A percentile compares a stretch with the other conserved stretches of the same genome.
phyloP scores from a whole-genome alignment of 1,140 invertebrate genomes.

The Lepeophtheirus salmonis region DNA sequence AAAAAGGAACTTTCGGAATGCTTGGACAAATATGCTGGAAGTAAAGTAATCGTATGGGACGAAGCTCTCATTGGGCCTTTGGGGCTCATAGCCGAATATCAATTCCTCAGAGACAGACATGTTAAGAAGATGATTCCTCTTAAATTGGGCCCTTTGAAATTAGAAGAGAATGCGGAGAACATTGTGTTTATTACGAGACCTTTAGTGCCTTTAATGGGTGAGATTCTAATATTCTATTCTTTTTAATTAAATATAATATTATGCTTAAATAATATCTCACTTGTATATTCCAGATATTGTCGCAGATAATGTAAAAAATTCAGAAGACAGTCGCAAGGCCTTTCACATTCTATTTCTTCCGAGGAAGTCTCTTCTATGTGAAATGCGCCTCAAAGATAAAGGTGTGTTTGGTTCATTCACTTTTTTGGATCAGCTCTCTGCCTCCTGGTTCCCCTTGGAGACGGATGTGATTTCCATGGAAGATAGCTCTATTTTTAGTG shows the following conservation, averaged over 20 bases:
- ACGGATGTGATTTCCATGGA: constrained; percentile 84
- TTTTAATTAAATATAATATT: background rate
- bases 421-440: constrained; percentile 59
- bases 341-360: constrained; percentile 67
- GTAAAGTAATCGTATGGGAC: constrained; percentile 61
- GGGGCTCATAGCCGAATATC: constrained; percentile 62
- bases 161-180: constrained; percentile 45
- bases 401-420: constrained; percentile 58
- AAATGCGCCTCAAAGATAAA: constrained; percentile 52
- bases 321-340: constrained; percentile 25
- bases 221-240: constrained; percentile 24
- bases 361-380: constrained; percentile 60
- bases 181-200: constrained; percentile 75
- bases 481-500: constrained; percentile 50
- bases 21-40: constrained; percentile 20
- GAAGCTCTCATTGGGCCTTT: constrained; percentile 66
- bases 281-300: background rate
- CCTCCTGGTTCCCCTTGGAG: constrained; percentile 77
- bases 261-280: background rate
- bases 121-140: constrained; percentile 59
- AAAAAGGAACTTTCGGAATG: constrained; percentile 1
- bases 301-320: background rate
- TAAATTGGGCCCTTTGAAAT: constrained; percentile 39
- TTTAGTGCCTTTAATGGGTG: constrained; percentile 58
- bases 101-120: constrained; percentile 53